A percentile compares a stretch with the other conserved stretches of the same genome.
Evolutionary conservation across 2,113 vertebrate genomes (phyloP).

Genomic region (Vombatus ursinus): DNA sequence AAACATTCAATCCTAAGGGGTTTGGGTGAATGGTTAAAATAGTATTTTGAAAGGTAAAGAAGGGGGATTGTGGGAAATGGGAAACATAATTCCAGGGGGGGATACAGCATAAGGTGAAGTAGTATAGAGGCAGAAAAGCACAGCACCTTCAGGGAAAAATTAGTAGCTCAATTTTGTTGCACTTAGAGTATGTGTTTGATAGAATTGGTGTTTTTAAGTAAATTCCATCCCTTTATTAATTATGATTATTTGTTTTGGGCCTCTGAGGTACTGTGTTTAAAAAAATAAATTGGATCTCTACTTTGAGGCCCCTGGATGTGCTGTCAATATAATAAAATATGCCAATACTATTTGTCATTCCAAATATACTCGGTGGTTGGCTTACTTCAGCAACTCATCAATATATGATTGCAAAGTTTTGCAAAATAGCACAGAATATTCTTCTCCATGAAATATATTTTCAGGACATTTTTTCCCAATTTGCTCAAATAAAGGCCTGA

Average conservation of each 20-base stretch:
- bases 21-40: background rate
- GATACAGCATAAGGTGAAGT: background rate
- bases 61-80: background rate
- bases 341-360: background rate
- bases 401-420: background rate
- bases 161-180: background rate
- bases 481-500: constrained; percentile 6
- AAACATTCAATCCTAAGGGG: background rate
- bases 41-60: background rate
- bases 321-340: accelerated
- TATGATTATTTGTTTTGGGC: background rate
- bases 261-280: background rate
- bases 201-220: background rate
- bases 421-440: background rate
- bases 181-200: background rate
- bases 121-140: background rate
- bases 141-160: background rate
- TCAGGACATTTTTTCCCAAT: background rate
- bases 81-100: background rate
- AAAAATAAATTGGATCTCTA: background rate
- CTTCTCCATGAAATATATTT: constrained; percentile 5
- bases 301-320: background rate
- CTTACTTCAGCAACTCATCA: background rate
- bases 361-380: accelerated
- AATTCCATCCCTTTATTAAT: background rate